phyloP scores from a whole-genome alignment of 2,113 vertebrate genomes.

The Ctenodactylus gundi region DNA sequence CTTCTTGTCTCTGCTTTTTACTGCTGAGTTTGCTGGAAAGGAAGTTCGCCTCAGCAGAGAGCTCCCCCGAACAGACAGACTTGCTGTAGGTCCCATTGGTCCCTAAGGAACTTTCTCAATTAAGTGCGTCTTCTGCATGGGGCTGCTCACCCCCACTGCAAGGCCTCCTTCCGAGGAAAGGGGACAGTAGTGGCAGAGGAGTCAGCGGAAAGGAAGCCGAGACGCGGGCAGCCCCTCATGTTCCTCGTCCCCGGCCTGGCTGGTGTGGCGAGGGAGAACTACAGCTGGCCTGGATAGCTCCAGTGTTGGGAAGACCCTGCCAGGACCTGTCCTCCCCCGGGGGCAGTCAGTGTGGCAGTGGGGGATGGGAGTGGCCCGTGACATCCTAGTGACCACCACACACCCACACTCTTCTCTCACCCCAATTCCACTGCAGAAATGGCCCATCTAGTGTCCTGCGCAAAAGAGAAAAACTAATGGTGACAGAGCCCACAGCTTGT shows the following conservation, averaged over 20 bases:
- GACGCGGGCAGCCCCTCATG: accelerated
- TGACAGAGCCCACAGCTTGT: background rate
- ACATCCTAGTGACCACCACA: background rate
- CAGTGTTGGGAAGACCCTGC: background rate
- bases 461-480: background rate
- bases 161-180: too few species aligned
- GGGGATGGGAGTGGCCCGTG: accelerated
- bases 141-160: background rate
- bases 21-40: background rate
- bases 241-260: too few species aligned
- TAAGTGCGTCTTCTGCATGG: background rate
- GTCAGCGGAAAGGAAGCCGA: background rate
- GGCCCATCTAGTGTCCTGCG: background rate
- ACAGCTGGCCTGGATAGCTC: background rate
- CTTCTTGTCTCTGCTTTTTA: background rate
- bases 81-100: background rate
- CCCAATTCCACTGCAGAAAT: background rate
- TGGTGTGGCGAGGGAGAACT: background rate
- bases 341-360: background rate
- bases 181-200: background rate
- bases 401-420: background rate
- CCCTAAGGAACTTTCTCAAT: background rate
- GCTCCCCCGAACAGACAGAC: background rate
- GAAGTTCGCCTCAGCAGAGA: background rate
- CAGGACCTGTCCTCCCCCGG: background rate